Percentiles rank a stretch among this genome's conserved stretches.
Conservation (phyloP, 2,113 vertebrate genomes). For the Mirza zaza region DNA sequence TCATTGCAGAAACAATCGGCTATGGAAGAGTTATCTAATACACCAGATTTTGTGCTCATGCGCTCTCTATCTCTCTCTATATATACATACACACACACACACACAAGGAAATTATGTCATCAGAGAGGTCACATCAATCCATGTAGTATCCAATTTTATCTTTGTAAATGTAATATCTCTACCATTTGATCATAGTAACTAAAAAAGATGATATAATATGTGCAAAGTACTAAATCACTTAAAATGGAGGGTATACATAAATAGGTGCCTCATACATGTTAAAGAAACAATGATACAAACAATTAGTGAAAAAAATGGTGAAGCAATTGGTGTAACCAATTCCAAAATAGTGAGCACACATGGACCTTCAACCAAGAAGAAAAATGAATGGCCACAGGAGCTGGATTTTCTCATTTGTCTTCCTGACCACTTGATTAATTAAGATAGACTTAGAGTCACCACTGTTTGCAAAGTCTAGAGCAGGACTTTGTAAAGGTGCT, state of each 20-base stretch:
- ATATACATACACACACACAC: too few relatives aligned
- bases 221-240: fast-evolving
- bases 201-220: background rate
- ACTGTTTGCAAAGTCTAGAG: background rate
- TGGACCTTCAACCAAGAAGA: background rate
- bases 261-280: background rate
- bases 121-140: background rate
- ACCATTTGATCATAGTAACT: background rate
- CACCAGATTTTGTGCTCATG: background rate
- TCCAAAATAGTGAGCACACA: background rate
- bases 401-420: background rate
- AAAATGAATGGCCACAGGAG: background rate
- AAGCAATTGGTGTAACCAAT: background rate
- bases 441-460: background rate
- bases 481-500: background rate
- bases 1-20: background rate
- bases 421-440: background rate
- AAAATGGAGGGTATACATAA: background rate
- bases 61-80: too few relatives aligned
- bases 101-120: background rate
- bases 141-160: background rate
- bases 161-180: background rate
- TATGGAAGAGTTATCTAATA: background rate
- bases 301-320: background rate
- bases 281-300: background rate